A percentile compares a stretch with the other conserved stretches of the same genome.
Conservation (phyloP, 2,113 vertebrate genomes). For the Dasyurus viverrinus region DNA sequence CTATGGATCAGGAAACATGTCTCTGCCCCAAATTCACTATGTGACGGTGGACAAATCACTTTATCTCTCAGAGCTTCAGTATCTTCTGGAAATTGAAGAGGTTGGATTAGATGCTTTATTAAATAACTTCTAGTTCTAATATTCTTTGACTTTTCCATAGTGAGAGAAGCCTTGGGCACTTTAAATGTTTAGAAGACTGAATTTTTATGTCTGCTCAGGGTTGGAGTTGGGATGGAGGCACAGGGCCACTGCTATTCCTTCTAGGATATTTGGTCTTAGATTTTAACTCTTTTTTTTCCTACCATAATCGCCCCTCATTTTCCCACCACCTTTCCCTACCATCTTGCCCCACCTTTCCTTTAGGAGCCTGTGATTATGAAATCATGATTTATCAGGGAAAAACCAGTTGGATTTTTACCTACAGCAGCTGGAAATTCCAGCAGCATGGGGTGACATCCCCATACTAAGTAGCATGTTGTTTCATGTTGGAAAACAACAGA, state of each 20-base stretch:
- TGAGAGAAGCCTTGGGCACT: background rate
- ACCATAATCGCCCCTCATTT: background rate
- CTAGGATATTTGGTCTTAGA: background rate
- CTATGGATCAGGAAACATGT: background rate
- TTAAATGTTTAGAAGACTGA: background rate
- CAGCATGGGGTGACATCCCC: conserved; percentile 4
- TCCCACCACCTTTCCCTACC: background rate
- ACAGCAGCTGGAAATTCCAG: conserved; percentile 22
- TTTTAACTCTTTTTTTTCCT: background rate
- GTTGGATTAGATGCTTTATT: background rate
- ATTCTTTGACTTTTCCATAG: background rate
- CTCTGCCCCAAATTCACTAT: background rate
- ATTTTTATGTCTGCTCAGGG: background rate
- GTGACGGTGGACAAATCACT: background rate
- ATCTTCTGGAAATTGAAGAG: background rate
- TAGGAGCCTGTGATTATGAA: background rate
- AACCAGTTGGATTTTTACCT: conserved; percentile 32
- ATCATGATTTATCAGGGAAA: conserved; percentile 39
- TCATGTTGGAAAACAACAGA: background rate
- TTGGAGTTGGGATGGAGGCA: background rate
- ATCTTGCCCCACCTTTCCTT: background rate
- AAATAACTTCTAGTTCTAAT: background rate
- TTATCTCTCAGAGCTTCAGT: background rate
- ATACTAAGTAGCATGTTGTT: background rate
- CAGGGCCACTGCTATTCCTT: background rate